Evolutionary conservation across 2,888 invertebrate genomes (phyloP), one percentile per base, ranked within the genome.

Genomic region (Crioceris asparagi): DNA sequence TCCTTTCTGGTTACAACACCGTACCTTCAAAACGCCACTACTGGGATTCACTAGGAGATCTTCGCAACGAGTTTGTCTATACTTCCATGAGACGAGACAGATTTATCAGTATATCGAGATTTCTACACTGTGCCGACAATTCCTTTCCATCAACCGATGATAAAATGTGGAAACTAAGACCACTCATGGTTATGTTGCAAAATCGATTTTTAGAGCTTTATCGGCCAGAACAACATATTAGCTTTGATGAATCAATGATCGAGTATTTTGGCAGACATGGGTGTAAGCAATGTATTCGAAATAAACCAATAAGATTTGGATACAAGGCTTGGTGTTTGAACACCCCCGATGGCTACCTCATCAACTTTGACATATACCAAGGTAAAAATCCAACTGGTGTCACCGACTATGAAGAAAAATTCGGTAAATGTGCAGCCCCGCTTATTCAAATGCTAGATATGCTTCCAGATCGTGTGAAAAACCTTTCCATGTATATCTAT

Each of bases 211-310:
- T 17, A 26, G 27, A 32, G 27, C 21, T 26, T 32, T 38, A 26
- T 32, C 19, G 16, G 10, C 36, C 41, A 17, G 35, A 41, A 35
- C 32, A 29, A 23, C 17, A 36, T 29, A 14, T 36, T 18, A n/a
- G 19, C 4, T 56, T 30, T 23, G 32, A 37, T 29, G 32, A 32
- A 19, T 27, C 32, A 12, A 27, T 27, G 27, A 7, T 27, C 6
- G 15, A 27, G 15, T 39, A 39, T 39, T 39, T 35, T 18, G 39
- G 35, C 15, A 29, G 30, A 25, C 39, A 39, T 12, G 34, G 35
- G 2, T 39, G 34, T 25, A 30, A 39, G 30, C 39, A 34, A 17
- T 39, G 48, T 39, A 41, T 55, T 3, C 40, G 47, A 26, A 32
- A 26, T 16, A 44, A 44, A 44, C 39, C 44, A 7, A 37, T 40